Evolutionary conservation across 2,113 vertebrate genomes (phyloP).

Genomic region (Melanerpes aurifrons): DNA sequence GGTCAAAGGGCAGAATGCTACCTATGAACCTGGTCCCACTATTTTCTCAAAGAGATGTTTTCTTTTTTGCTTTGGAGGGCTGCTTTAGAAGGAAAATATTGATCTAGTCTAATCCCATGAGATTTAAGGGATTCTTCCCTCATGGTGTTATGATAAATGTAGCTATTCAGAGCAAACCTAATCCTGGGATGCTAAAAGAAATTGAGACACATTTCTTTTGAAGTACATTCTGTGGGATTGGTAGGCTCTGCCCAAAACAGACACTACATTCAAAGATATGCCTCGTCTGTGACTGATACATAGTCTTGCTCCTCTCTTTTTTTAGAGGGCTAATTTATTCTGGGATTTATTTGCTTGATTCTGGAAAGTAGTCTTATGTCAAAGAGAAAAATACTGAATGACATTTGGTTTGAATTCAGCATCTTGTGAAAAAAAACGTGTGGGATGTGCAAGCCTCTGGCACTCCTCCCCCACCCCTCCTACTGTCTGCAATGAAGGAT

Average conservation of each 20-base stretch:
- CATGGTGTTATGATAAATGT: not conserved
- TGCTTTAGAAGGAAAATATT: not conserved
- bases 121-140: not conserved
- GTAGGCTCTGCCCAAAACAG: not conserved
- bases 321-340: conserved; percentile 6
- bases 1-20: not conserved
- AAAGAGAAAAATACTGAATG: conserved; percentile 1
- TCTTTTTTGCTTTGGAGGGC: not conserved
- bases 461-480: not conserved
- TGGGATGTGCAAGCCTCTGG: not conserved
- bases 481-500: conserved; percentile 78
- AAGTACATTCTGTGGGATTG: not conserved
- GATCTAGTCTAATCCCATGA: not conserved
- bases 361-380: not conserved
- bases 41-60: not conserved
- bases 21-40: not conserved
- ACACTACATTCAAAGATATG: not conserved
- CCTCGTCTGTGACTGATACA: not conserved
- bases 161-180: not conserved
- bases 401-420: conserved; percentile 12
- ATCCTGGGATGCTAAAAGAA: not conserved
- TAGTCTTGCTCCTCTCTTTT: not conserved
- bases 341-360: not conserved
- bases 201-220: not conserved
- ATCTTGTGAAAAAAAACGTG: not conserved